phyloP scores from a whole-genome alignment of 1,140 invertebrate species.

The Gonatopus flavifemur region DNA sequence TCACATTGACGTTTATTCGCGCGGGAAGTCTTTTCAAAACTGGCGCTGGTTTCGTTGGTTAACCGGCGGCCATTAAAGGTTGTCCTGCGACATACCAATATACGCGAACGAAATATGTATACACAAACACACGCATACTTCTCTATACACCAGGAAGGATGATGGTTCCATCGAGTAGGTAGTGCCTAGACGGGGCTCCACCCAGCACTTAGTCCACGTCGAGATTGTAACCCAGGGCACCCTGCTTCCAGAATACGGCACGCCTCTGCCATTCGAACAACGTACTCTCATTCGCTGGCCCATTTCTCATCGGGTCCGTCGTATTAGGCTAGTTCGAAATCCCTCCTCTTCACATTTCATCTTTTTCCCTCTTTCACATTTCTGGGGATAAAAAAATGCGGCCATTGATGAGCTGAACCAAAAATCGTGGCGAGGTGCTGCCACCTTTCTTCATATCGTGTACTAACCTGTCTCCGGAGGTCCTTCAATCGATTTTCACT shows the following conservation, averaged over 20 bases:
- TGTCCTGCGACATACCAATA: slow-evolving; percentile 41
- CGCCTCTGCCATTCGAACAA: slow-evolving; percentile 48
- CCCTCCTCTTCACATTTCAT: too few species aligned
- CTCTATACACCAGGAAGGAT: too few species aligned
- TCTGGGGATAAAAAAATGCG: slow-evolving; percentile 53
- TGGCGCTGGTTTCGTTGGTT: slow-evolving; percentile 44
- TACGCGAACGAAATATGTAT: too few species aligned
- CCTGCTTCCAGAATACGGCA: slow-evolving; percentile 54
- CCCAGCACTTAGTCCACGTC: slow-evolving; percentile 58
- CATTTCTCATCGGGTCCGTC: slow-evolving; percentile 56
- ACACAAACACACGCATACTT: too few species aligned
- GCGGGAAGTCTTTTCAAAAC: slow-evolving; percentile 38
- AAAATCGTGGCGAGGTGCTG: slow-evolving; percentile 55
- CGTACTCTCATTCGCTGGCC: slow-evolving; percentile 57
- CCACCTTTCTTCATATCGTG: slow-evolving; percentile 38
- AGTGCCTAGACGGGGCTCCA: slow-evolving; percentile 57
- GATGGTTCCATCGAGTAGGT: slow-evolving; percentile 57
- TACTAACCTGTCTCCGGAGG: slow-evolving; percentile 37
- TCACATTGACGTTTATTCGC: too few species aligned
- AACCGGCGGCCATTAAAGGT: slow-evolving; percentile 50
- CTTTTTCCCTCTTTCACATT: too few species aligned
- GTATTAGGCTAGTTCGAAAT: slow-evolving; percentile 58
- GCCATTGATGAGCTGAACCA: slow-evolving; percentile 48
- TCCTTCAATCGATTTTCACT: slow-evolving; percentile 51
- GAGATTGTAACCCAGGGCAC: slow-evolving; percentile 51